Evolutionary conservation across 2,113 vertebrate species (phyloP).

Genomic region (Isichthys henryi): DNA sequence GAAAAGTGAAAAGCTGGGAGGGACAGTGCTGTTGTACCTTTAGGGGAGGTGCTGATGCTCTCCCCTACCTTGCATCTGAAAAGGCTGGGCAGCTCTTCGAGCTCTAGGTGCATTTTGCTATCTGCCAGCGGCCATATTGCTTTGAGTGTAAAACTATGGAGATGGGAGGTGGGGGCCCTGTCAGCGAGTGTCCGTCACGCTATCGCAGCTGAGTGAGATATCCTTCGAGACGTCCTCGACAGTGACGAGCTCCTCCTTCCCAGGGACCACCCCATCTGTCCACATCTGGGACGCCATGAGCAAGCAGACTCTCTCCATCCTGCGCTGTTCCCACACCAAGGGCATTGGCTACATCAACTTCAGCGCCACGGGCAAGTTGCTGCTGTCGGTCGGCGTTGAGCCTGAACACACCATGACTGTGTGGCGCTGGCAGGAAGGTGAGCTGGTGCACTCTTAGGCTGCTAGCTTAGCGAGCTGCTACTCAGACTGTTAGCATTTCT

Average conservation of each 20-base stretch:
- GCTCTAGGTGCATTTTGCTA: not conserved
- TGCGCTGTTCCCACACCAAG: constrained; percentile 85
- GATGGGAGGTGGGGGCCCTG: not conserved
- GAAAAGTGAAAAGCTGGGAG: not conserved
- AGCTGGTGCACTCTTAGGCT: not conserved
- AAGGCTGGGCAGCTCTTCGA: not conserved
- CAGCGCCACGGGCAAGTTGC: constrained; percentile 90
- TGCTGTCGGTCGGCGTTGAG: constrained; percentile 88
- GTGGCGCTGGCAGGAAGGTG: constrained; percentile 98
- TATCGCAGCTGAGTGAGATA: not conserved
- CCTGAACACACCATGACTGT: constrained; percentile 90
- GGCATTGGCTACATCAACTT: constrained; percentile 88
- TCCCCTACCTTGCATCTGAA: not conserved
- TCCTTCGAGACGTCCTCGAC: not conserved
- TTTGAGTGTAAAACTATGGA: not conserved
- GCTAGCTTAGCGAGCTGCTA: not conserved
- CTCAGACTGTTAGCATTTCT: not conserved
- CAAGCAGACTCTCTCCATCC: constrained; percentile 90
- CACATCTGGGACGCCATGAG: constrained; percentile 94
- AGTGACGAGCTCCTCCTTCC: not conserved
- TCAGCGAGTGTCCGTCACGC: not conserved
- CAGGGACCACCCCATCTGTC: constrained; percentile 80
- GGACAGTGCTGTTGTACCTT: not conserved
- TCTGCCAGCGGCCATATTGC: not conserved
- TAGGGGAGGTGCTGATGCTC: not conserved